A percentile compares a stretch with the other conserved stretches of the same genome.
Conservation (phyloP, 2,113 vertebrate genomes). For the Canis aureus region DNA sequence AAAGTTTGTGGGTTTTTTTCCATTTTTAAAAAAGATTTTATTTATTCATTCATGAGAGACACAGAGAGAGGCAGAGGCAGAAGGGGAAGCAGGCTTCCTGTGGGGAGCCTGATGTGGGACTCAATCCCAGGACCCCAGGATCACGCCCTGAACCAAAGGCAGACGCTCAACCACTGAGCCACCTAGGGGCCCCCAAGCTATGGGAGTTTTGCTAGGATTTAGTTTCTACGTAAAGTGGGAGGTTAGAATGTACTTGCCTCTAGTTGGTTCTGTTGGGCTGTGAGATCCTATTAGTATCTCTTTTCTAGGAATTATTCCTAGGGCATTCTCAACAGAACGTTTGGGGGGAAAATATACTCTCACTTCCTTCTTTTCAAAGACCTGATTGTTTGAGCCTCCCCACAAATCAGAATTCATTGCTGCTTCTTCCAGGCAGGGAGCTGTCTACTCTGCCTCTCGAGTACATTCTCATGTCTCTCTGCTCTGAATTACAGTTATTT, state of each 20-base stretch:
- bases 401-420: not conserved
- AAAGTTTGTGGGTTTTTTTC: too few relatives aligned
- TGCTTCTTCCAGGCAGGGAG: not conserved
- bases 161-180: too few relatives aligned
- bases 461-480: not conserved
- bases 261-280: not conserved
- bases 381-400: not conserved
- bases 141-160: too few relatives aligned
- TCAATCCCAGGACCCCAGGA: too few relatives aligned
- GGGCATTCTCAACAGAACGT: not conserved
- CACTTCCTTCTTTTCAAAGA: constrained; percentile 11
- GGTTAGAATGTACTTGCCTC: not conserved
- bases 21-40: too few relatives aligned
- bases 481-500: not conserved
- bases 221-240: not conserved
- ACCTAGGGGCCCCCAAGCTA: not conserved
- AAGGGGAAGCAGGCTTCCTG: too few relatives aligned
- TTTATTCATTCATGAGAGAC: too few relatives aligned
- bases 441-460: not conserved
- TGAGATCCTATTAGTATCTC: not conserved
- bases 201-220: not conserved
- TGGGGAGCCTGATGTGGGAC: too few relatives aligned
- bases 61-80: too few relatives aligned
- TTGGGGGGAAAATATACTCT: not conserved
- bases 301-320: not conserved